Evolutionary conservation across 2,888 invertebrate species (phyloP), one percentile per base, ranked within the genome.

Genomic region (Bombylius major): DNA sequence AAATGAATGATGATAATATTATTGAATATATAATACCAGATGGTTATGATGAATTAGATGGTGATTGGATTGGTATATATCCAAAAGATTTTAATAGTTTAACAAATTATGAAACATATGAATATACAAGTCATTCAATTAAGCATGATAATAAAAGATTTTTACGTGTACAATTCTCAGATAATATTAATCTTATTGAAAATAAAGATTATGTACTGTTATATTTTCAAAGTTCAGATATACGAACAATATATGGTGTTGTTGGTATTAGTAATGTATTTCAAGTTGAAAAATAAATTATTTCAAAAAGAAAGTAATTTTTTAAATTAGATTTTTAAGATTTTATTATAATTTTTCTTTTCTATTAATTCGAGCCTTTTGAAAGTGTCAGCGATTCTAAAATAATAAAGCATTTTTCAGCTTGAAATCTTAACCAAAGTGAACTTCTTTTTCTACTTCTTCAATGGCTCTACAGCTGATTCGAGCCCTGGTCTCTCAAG

Each of bases 51-150:
- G 79, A 86, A 34, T 78, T 82, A 23, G 73, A 78, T 5, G 82
- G 82, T 67, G 95, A 96, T 69, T 95, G 94, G 93, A 88, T 96
- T 63, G 94, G 90, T 7, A 79, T 96, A 48, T 94, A 84, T 58
- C 77, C 86, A 81, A 84, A 84, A 47, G 82, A 86, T 62, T 94
- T 90, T 76, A 80, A 83, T 56, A 86, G 84, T 65, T 74, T 92
- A 53, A 86, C 88, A 60, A 91, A 94, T 64, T 92, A 92, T 72
- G 78, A 86, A 60, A 82, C 85, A 1, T 95, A 93, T 71, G 88
- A 90, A 63, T 95, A 93, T 59, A 71, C 72, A 11, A 71, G 69
- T 31, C 50, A 51, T n/a, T 39, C 45, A 23, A 48, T 42, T 12
- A 56, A 62, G 13, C 65, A 67, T n/a, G 58, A 62, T 50, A 69